Percentiles rank a stretch among this genome's conserved stretches.
Evolutionary conservation across 2,888 invertebrate species (phyloP).

Genomic region (Lithophane socia): DNA sequence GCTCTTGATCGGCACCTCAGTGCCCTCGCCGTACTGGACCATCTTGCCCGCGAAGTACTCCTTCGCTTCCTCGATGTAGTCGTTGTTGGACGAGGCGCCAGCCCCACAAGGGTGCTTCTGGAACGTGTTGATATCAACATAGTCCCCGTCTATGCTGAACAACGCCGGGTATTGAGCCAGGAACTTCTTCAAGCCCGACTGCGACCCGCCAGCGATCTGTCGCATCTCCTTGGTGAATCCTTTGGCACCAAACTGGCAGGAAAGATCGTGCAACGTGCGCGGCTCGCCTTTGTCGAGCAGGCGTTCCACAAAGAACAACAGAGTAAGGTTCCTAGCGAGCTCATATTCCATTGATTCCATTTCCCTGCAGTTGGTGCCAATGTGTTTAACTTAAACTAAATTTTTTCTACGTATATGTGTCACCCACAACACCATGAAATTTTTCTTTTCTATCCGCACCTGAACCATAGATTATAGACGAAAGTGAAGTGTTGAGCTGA

Average conservation of each 20-base stretch:
- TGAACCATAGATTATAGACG: constrained; percentile 83
- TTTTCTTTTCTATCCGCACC: constrained; percentile 83
- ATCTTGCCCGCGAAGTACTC: constrained; percentile 99
- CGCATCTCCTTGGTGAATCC: constrained; percentile 99
- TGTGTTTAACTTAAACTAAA: constrained; percentile 88
- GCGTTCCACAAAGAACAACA: constrained; percentile 99
- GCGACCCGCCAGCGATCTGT: constrained; percentile 98
- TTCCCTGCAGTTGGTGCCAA: constrained; percentile 90
- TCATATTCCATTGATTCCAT: constrained; percentile 99
- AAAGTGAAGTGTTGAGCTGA: constrained; percentile 70
- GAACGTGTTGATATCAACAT: constrained; percentile 96
- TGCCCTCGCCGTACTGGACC: constrained; percentile 98
- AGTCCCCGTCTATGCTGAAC: constrained; percentile 98
- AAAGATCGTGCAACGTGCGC: constrained; percentile 98
- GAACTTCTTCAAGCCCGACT: constrained; percentile 99
- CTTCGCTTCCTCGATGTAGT: constrained; percentile 98
- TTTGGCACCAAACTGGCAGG: constrained; percentile 99
- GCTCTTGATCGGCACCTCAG: constrained; percentile 99
- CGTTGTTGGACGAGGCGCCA: constrained; percentile 93
- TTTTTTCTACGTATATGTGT: constrained; percentile 90
- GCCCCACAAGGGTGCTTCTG: constrained; percentile 91
- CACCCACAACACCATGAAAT: constrained; percentile 91
- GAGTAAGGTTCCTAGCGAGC: constrained; percentile 97
- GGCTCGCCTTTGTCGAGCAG: constrained; percentile 99
- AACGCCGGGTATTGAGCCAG: constrained; percentile 98